These are phyloP conservation scores for Hofmannophila pseudospretella DNA, from an alignment of 2,888 invertebrate species.

Conservation along the genomic window DNA sequence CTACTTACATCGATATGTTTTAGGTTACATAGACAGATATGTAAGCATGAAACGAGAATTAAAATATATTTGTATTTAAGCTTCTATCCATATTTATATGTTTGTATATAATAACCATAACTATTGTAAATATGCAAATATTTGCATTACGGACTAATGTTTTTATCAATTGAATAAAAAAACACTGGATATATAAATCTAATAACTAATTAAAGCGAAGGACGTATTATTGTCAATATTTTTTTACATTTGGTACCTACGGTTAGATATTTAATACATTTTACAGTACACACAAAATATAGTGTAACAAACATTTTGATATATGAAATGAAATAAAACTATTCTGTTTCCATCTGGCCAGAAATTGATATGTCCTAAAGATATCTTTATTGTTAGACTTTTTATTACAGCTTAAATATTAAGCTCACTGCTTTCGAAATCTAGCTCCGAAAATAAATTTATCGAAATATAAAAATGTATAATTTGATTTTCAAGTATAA, in stretches of 20 bases:
- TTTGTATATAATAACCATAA: too few species aligned
- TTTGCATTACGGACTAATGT: conserved; percentile 4
- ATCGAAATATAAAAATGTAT: neutral
- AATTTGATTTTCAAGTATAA: too few species aligned
- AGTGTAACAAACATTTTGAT: too few species aligned
- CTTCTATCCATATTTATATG: too few species aligned
- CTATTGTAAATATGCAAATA: too few species aligned
- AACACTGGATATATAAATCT: conserved; percentile 26
- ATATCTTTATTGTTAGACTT: neutral
- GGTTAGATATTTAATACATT: neutral
- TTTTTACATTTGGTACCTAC: conserved; percentile 20
- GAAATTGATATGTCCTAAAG: neutral
- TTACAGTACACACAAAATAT: too few species aligned
- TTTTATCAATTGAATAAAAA: neutral
- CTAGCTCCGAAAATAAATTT: neutral
- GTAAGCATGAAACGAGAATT: too few species aligned
- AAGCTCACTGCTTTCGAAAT: neutral
- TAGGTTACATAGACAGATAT: too few species aligned
- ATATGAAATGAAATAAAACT: too few species aligned
- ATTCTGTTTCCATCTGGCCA: too few species aligned
- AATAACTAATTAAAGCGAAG: conserved; percentile 72
- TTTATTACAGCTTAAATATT: neutral
- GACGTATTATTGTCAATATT: conserved; percentile 73
- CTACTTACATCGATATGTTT: too few species aligned
- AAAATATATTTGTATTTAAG: too few species aligned